These are phyloP conservation scores for Tinea pellionella DNA, from an alignment of 2,888 invertebrate genomes.

Conservation along the genomic window DNA sequence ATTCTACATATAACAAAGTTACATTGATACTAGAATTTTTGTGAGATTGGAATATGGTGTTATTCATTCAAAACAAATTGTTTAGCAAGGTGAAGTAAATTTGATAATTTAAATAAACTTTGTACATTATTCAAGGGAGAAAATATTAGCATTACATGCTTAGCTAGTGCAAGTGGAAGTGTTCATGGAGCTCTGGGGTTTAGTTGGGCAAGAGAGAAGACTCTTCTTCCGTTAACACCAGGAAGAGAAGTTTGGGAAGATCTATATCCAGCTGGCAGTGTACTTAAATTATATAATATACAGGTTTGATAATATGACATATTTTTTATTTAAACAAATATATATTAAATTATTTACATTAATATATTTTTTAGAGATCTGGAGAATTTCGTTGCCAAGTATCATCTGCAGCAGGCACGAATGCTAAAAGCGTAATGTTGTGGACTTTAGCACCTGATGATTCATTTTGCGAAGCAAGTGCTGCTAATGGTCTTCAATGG, in stretches of 20 bases:
- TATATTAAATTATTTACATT: neutral
- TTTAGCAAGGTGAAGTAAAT: no score
- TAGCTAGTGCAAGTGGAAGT: constrained; percentile 73
- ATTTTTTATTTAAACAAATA: neutral
- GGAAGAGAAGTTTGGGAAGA: constrained; percentile 88
- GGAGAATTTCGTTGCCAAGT: constrained; percentile 83
- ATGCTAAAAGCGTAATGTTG: constrained; percentile 69
- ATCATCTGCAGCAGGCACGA: constrained; percentile 59
- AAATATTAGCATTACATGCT: constrained; percentile 76
- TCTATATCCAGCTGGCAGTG: constrained; percentile 84
- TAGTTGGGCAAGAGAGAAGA: constrained; percentile 85
- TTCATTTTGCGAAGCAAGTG: constrained; percentile 58
- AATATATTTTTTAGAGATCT: constrained; percentile 72
- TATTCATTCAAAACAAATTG: no score
- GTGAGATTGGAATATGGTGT: no score
- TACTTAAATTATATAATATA: constrained; percentile 80
- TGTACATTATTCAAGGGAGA: constrained; percentile 73
- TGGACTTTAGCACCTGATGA: constrained; percentile 73
- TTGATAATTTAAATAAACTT: no score
- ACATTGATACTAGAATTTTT: no score
- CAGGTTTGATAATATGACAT: constrained; percentile 67
- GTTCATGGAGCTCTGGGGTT: constrained; percentile 78
- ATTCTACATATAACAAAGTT: no score
- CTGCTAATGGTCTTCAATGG: constrained; percentile 67
- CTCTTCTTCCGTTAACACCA: constrained; percentile 77